Conservation (phyloP, 2,797 vertebrate species). For the Acrocephalus scirpaceus region DNA sequence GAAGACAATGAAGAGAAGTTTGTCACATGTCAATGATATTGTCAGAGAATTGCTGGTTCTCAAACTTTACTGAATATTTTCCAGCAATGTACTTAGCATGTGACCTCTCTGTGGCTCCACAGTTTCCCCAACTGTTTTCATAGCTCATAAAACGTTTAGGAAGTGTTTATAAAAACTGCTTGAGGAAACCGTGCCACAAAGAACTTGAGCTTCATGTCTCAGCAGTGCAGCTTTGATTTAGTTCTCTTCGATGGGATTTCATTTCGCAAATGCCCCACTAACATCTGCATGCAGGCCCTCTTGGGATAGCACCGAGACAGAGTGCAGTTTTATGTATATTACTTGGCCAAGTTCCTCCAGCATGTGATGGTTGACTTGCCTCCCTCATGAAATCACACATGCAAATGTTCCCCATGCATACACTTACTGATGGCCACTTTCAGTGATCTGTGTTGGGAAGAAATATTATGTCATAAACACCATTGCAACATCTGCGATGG, state of each 20-base stretch:
- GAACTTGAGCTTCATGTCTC: conserved; percentile 73
- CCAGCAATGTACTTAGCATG: conserved; percentile 70
- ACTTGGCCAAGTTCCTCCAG: conserved; percentile 72
- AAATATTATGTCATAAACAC: conserved; percentile 73
- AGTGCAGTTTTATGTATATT: conserved; percentile 69
- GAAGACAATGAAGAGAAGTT: neutral
- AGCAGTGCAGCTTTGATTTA: conserved; percentile 68
- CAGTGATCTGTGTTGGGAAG: conserved; percentile 67
- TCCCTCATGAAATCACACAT: conserved; percentile 76
- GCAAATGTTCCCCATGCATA: conserved; percentile 48
- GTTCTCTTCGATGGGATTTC: conserved; percentile 67
- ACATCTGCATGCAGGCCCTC: conserved; percentile 76
- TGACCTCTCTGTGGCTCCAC: conserved; percentile 71
- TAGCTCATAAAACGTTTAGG: conserved; percentile 77
- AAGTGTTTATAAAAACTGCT: conserved; percentile 78
- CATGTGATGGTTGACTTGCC: conserved; percentile 77
- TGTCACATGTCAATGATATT: neutral
- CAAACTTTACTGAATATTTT: conserved; percentile 52
- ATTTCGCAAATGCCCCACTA: conserved; percentile 72
- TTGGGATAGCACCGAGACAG: conserved; percentile 64
- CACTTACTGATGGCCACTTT: conserved; percentile 63
- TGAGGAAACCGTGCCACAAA: conserved; percentile 73
- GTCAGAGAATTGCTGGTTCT: conserved; percentile 22
- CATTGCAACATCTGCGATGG: conserved; percentile 62
- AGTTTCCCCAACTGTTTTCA: conserved; percentile 73